Base-by-base conservation (phyloP, 2,888 invertebrate species). In the Schizotus pectinicornis region DNA sequence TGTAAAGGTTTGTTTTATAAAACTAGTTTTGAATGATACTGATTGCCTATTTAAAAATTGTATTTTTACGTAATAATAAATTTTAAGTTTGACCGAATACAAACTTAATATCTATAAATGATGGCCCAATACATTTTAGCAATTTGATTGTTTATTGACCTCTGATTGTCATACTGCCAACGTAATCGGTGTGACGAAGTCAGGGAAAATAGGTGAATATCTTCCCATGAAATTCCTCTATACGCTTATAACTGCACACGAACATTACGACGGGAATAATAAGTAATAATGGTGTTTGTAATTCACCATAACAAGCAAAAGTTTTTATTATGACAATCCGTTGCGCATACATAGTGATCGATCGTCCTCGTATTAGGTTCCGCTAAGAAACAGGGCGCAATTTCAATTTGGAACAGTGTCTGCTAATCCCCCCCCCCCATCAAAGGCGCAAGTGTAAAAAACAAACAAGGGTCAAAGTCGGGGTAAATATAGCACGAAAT, bases 391-490 rank as follows among this genome's bases (percentile, higher is more conserved):
- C 33, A 34, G 51, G 45, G 69, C 67, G 67, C 60, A 71, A 70
- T 72, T 72, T 69, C 69, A 72, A 70, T 71, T 71, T 67, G 59
- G 65, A 61, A 61, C 22, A 22, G 68, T 66, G 63, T 68, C 68
- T 71, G 75, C 74, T 75, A 78, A 77, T 77, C 75, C 71, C 69
- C 68, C 67, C 69, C 71, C 68, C 67, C 69, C 71, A 77, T 75
- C 77, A 77, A 78, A 77, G 73, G 76, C 7, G 75, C 79, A 79
- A 79, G 79, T 79, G 79, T 77, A 77, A 77, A 74, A 78, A 79
- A 79, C 79, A 79, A 79, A 79, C 78, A 79, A 72, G 77, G 78
- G 77, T 71, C 69, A 68, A 60, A 68, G 69, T 67, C 67, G 67
- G 74, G 72, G 75, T 73, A 77, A 77, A 78, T 76, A 76, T 74